Evolutionary conservation across 2,888 invertebrate genomes (phyloP), one percentile per base, ranked within the genome.

Genomic region (Phalangium opilio): DNA sequence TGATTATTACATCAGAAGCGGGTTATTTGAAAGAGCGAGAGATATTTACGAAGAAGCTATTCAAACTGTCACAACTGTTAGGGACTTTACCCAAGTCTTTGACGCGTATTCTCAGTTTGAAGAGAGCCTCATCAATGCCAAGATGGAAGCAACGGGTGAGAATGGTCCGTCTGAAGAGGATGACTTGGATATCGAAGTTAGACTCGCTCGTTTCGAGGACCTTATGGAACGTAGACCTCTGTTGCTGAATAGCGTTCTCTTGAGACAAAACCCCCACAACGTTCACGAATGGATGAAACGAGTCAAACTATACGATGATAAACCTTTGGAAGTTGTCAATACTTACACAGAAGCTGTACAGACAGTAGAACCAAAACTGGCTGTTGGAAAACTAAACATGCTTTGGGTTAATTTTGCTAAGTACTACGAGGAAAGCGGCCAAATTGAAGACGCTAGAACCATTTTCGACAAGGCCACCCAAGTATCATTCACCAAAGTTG

Each of bases 41-140:
- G 98, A 99, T 64, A 87, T 99, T 58, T 99, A 95, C 68, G 98
- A 99, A 67, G 98, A 99, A 73, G 93, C 96, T 10, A 86, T 99
- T 61, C 85, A 89, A 70, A 93, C 91, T 27, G 95, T 99, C 1
- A 84, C 85, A 7, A 98, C 96, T 3, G 96, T 98, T 0, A 73
- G 96, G 58, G 98, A 98, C 70, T 98, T 98, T 62, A 91, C 95
- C 0, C 96, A 96, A 56, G 84, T 95, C 18, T 98, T 98, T 71
- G 96, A 99, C 74, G 95, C 96, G 1, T 98, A 96, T 70, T 89
- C 95, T 8, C 95, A 96, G 67, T 98, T 96, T 73, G 95, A 96
- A 70, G 96, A 98, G 67, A 74, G 90, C 20, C 83, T 90, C 62
- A 75, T 96, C 49, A 84, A 83, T 60, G 85, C 86, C 62, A 78